These are phyloP conservation scores for Campoletis sonorensis DNA, from an alignment of 1,140 invertebrate species.

Conservation along the genomic window DNA sequence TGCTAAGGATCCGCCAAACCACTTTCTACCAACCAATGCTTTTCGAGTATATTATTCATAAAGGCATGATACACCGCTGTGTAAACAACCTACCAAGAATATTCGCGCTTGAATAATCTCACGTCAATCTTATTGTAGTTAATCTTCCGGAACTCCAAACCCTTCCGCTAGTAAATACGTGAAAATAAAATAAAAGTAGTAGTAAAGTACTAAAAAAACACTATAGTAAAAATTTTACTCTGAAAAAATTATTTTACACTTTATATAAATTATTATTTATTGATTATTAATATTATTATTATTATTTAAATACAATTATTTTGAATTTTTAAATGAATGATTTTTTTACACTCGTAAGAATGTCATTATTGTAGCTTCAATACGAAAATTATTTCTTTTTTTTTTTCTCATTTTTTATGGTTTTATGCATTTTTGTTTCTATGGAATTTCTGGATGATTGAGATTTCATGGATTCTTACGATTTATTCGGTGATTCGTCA, in stretches of 20 bases:
- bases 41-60: conserved; percentile 28
- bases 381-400: neutral
- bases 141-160: neutral
- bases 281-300: no score
- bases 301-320: no score
- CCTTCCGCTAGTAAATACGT: no score
- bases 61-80: conserved; percentile 2
- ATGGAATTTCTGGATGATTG: neutral
- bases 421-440: neutral
- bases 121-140: conserved; percentile 31
- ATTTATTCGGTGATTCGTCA: neutral
- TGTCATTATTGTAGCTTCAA: neutral
- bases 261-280: no score
- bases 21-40: conserved; percentile 29
- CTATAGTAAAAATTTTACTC: no score
- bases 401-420: neutral
- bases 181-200: no score
- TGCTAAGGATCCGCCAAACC: conserved; percentile 19
- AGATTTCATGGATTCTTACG: neutral
- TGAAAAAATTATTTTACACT: no score
- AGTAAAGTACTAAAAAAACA: no score
- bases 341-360: no score
- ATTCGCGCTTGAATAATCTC: conserved; percentile 15
- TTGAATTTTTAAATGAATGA: no score
- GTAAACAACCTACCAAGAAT: conserved; percentile 16